These are phyloP conservation scores for Diplodus puntazzo DNA, from an alignment of 2,797 vertebrate genomes.

Conservation along the genomic window DNA sequence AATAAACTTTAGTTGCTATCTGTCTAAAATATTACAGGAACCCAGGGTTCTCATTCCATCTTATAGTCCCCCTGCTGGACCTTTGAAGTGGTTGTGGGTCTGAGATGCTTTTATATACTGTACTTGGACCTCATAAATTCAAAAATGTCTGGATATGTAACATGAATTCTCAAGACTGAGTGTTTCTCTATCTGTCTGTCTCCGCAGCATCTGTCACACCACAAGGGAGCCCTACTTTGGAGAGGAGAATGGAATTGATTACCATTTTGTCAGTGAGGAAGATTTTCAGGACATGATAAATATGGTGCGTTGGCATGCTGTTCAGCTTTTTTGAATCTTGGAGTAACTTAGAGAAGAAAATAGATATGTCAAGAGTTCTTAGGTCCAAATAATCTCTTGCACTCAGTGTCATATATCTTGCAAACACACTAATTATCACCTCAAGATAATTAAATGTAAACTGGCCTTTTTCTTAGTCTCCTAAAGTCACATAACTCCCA, in stretches of 20 bases:
- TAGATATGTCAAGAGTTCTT: neutral
- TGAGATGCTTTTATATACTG: slow-evolving; percentile 25
- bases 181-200: slow-evolving; percentile 16
- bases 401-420: neutral
- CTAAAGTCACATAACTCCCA: slow-evolving; percentile 17
- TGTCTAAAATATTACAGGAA: slow-evolving; percentile 15
- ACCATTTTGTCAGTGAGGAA: slow-evolving; percentile 91
- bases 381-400: neutral
- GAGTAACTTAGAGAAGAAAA: neutral
- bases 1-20: no score
- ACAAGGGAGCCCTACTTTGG: slow-evolving; percentile 90
- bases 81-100: slow-evolving; percentile 16
- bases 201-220: slow-evolving; percentile 91
- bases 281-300: slow-evolving; percentile 89
- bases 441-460: slow-evolving; percentile 26
- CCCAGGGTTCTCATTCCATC: neutral
- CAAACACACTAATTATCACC: neutral
- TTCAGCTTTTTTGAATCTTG: neutral
- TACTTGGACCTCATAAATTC: slow-evolving; percentile 29
- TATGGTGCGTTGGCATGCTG: slow-evolving; percentile 79
- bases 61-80: neutral
- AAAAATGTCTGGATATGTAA: neutral
- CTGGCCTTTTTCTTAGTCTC: neutral
- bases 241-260: slow-evolving; percentile 92
- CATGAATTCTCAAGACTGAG: neutral